These are phyloP conservation scores for Cerceris ruficornis DNA, from an alignment of 2,888 invertebrate species.

Conservation along the genomic window DNA sequence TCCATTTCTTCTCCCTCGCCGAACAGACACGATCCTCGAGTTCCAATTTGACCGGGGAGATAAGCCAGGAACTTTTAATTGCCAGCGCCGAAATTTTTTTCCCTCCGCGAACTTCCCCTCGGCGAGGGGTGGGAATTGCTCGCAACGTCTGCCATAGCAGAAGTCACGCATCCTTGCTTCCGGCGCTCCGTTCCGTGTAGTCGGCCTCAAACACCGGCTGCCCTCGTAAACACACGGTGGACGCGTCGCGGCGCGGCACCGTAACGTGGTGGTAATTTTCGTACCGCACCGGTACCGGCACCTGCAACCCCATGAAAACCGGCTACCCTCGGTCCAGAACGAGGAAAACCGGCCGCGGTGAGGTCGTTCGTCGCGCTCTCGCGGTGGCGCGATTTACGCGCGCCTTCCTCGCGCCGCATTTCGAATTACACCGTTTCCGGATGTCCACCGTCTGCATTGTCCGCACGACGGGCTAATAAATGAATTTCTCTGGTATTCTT, in stretches of 20 bases:
- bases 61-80: slow-evolving; percentile 55
- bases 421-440: slow-evolving; percentile 71
- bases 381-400: slow-evolving; percentile 70
- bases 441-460: slow-evolving; percentile 45
- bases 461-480: not conserved
- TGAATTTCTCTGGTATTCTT: no score
- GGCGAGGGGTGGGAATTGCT: slow-evolving; percentile 16
- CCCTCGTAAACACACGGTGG: slow-evolving; percentile 39
- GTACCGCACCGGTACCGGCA: slow-evolving; percentile 12
- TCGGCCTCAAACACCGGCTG: not conserved
- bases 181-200: slow-evolving; percentile 24
- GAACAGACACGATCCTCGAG: slow-evolving; percentile 46
- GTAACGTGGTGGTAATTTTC: slow-evolving; percentile 56
- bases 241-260: slow-evolving; percentile 3
- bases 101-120: slow-evolving; percentile 27
- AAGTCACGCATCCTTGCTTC: slow-evolving; percentile 54
- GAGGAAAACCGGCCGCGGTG: slow-evolving; percentile 15
- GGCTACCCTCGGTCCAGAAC: slow-evolving; percentile 33
- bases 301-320: slow-evolving; percentile 17
- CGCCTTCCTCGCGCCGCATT: slow-evolving; percentile 69
- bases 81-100: slow-evolving; percentile 46
- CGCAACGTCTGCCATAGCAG: slow-evolving; percentile 27
- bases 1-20: slow-evolving; percentile 28
- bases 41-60: slow-evolving; percentile 29
- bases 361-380: slow-evolving; percentile 54